Conservation (phyloP, 1,140 invertebrate genomes). For the Drosophila santomea region DNA sequence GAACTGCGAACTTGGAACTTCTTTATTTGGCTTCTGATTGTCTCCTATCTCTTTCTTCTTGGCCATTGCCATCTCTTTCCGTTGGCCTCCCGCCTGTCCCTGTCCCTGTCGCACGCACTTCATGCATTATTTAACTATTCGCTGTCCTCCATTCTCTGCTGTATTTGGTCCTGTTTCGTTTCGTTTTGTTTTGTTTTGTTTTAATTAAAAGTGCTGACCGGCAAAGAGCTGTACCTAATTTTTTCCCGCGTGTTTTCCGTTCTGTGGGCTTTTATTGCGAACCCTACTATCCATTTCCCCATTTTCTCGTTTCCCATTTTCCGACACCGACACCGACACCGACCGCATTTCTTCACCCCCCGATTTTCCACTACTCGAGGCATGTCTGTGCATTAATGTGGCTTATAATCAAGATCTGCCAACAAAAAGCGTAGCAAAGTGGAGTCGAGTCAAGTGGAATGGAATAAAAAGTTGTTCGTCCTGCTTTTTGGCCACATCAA, state of each 20-base stretch:
- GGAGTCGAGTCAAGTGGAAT: constrained; percentile 41
- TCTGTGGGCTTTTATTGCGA: constrained; percentile 10
- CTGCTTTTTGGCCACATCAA: constrained; percentile 71
- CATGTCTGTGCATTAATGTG: constrained; percentile 82
- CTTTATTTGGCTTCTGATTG: constrained; percentile 5
- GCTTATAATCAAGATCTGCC: constrained; percentile 72
- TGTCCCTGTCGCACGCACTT: constrained; percentile 42
- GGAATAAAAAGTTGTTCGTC: constrained; percentile 55
- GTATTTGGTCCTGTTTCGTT: constrained; percentile 36
- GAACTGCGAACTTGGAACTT: constrained; percentile 16
- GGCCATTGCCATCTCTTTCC: neutral
- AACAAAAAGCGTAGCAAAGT: constrained; percentile 21
- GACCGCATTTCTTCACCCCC: neutral
- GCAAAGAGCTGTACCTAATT: constrained; percentile 29
- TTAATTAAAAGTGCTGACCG: constrained; percentile 81
- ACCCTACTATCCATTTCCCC: constrained; percentile 11
- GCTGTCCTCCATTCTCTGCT: constrained; percentile 16
- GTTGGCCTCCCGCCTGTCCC: neutral
- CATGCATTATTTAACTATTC: constrained; percentile 70
- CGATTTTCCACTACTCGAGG: constrained; percentile 17
- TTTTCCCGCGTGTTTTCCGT: constrained; percentile 6
- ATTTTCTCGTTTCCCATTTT: neutral
- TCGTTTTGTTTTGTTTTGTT: constrained; percentile 76
- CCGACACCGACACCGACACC: neutral
- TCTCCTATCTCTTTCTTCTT: constrained; percentile 3